phyloP scores from a whole-genome alignment of 1,140 invertebrate genomes.

The Odontomachus brunneus region DNA sequence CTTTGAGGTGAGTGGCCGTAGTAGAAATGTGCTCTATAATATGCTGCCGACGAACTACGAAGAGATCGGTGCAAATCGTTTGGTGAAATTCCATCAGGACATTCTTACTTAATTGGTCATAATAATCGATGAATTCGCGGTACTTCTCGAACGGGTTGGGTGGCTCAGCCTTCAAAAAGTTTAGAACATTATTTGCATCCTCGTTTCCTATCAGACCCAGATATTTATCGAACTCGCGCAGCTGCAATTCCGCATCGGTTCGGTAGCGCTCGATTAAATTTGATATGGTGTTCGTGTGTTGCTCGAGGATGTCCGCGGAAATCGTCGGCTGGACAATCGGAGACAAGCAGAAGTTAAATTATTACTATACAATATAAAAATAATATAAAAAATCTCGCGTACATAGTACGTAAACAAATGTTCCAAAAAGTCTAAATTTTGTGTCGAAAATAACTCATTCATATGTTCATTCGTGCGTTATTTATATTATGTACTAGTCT shows the following conservation, averaged over 20 bases:
- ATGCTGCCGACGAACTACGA: constrained; percentile 93
- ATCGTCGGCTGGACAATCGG: constrained; percentile 87
- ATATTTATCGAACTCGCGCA: constrained; percentile 93
- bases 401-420: no score
- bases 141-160: constrained; percentile 89
- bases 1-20: constrained; percentile 89
- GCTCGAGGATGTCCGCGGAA: constrained; percentile 87
- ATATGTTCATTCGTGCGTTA: no score
- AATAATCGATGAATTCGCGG: constrained; percentile 88
- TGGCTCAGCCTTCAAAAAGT: constrained; percentile 88
- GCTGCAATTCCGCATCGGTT: constrained; percentile 89
- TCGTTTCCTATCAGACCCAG: constrained; percentile 92
- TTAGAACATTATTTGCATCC: constrained; percentile 88
- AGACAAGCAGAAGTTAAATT: not conserved
- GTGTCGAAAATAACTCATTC: no score
- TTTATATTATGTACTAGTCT: no score
- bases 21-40: constrained; percentile 91
- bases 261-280: constrained; percentile 89
- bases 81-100: constrained; percentile 89
- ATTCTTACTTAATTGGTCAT: constrained; percentile 87
- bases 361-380: no score
- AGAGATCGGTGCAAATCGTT: constrained; percentile 92
- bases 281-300: constrained; percentile 86
- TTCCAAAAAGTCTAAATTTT: no score
- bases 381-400: no score